Evolutionary conservation across 2,113 vertebrate species (phyloP).

Genomic region (Cinclus mexicanus): DNA sequence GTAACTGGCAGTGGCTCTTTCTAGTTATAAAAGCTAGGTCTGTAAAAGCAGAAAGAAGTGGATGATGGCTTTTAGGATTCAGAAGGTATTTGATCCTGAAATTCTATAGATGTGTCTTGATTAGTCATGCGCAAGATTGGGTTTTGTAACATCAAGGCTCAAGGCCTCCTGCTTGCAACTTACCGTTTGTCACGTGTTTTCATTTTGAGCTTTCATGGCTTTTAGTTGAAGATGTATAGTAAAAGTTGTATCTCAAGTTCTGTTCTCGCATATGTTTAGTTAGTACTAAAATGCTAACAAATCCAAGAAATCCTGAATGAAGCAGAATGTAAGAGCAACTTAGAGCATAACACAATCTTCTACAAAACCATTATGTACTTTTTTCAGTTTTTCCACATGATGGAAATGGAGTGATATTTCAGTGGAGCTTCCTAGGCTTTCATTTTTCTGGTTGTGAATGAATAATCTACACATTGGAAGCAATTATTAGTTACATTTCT

Average conservation of each 20-base stretch:
- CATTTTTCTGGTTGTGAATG: neutral
- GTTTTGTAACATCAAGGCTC: slow-evolving; percentile 16
- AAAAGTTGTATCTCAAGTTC: neutral
- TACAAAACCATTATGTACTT: neutral
- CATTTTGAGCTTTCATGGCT: neutral
- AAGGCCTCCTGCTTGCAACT: neutral
- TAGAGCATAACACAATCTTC: neutral
- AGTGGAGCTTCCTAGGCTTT: neutral
- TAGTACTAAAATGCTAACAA: neutral
- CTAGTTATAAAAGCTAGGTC: neutral
- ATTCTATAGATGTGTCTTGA: slow-evolving; percentile 54
- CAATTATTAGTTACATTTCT: neutral
- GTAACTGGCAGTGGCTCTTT: neutral
- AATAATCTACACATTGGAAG: neutral
- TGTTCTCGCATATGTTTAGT: neutral
- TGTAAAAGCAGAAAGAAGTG: neutral
- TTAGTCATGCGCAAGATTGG: slow-evolving; percentile 50
- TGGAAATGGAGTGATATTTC: neutral
- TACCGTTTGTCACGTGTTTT: neutral
- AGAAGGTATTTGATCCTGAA: slow-evolving; percentile 29
- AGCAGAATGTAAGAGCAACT: neutral
- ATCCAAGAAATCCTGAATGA: neutral
- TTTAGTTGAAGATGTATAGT: neutral
- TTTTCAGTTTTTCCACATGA: neutral
- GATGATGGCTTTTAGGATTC: slow-evolving; percentile 26